Base-by-base conservation (phyloP, 2,113 vertebrate species). In the Dissostichus mawsoni region DNA sequence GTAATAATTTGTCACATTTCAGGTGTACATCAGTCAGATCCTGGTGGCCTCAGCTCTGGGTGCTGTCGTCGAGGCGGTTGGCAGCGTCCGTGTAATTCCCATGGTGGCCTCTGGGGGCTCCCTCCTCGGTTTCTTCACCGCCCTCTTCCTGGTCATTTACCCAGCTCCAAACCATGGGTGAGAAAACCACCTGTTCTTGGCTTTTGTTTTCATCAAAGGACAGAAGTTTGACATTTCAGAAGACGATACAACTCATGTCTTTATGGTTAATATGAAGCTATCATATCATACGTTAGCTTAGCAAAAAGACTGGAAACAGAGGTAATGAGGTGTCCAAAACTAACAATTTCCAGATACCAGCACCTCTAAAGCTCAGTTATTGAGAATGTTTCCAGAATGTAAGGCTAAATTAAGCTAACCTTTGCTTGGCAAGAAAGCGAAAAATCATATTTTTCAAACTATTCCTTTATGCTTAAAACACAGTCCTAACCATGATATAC, bases 1-100 rank as follows among this genome's bases (percentile, higher is more conserved):
- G 0, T 62, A 6, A 72, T 14, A 0, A 1, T 33, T 5, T 74
- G 12, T 45, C 2, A 44, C 47, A 65, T 13, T 63, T 18, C 71
- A 94, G 92, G 98, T 99, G 74, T 99, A 99, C 94, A 98, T 99
- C 95, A 98, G 97, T 63, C 98, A 99, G 95, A 99, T 99, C 87
- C 90, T 99, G 45, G 98, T 97, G 92, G 98, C 98, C 8, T 99
- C 97, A 0, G 97, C 97, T 0, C 93, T 99, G 0, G 97, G 98
- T 0, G 89, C 96, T 0, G 95, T 99, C 36, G 97, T 99, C 16
- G 96, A 99, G 0, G 93, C 74, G 0, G 96, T 97, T 0, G 96
- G 95, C 74, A 96, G 95, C 0, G 97, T 99, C 63, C 90, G 91
- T 1, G 97, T 99, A 88, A 98, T 99, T 90, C 98, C 98, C 61